These are phyloP conservation scores for Lepisosteus osseus DNA, from an alignment of 2,113 vertebrate genomes.

Conservation along the genomic window DNA sequence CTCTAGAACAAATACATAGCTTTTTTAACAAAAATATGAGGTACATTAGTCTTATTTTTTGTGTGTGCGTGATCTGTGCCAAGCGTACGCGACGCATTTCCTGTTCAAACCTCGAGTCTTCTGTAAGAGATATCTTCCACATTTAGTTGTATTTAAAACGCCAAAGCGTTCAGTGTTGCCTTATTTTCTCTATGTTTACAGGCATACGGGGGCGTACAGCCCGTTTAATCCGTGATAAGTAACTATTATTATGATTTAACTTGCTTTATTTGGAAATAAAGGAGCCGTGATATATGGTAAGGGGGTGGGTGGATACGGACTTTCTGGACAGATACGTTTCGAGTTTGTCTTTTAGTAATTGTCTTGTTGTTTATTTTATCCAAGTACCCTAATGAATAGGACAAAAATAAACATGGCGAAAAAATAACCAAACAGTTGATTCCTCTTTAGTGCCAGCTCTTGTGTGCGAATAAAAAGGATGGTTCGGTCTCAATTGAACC, in stretches of 20 bases:
- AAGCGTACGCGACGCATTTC: too few relatives aligned
- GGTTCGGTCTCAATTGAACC: conserved; percentile 91
- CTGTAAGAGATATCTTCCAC: too few relatives aligned
- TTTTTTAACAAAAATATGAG: too few relatives aligned
- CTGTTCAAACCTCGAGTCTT: too few relatives aligned
- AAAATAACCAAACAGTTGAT: conserved; percentile 80
- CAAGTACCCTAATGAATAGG: conserved; percentile 79
- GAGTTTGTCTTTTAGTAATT: conserved; percentile 84
- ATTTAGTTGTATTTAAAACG: too few relatives aligned
- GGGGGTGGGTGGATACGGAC: conserved; percentile 53
- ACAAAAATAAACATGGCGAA: conserved; percentile 77
- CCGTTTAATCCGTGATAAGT: too few relatives aligned
- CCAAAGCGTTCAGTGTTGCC: too few relatives aligned
- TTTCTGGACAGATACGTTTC: conserved; percentile 66
- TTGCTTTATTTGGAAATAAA: conserved; percentile 1
- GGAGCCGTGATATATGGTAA: conserved; percentile 17
- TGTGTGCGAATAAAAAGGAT: conserved; percentile 85
- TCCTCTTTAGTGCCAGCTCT: conserved; percentile 87
- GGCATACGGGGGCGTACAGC: too few relatives aligned
- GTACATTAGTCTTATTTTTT: too few relatives aligned
- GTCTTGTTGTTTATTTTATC: conserved; percentile 89
- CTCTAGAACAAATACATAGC: too few relatives aligned
- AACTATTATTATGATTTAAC: neutral
- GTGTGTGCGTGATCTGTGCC: too few relatives aligned
- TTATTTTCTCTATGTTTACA: too few relatives aligned